Evolutionary conservation across 2,797 vertebrate species (phyloP), one percentile per base, ranked within the genome.

Genomic region (Thunnus albacares): DNA sequence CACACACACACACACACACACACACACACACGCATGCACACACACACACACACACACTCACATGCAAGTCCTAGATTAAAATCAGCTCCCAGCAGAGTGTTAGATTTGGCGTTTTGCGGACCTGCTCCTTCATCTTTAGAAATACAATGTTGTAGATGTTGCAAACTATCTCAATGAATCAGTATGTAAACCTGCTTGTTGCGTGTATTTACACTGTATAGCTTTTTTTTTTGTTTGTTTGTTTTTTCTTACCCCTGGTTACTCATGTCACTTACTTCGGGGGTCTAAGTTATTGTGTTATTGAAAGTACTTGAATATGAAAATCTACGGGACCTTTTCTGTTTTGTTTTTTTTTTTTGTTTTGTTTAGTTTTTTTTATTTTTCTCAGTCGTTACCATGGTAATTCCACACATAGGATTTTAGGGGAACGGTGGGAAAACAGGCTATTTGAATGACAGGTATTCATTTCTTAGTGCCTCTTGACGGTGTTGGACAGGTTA

Each of bases 251-350:
- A 49, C 80, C 83, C 92, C 80, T 77, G 81, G 90, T 88, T 77
- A 83, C 68, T 64, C 77, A 65, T 64, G 85, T 93, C 89, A 80
- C 77, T 91, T 80, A 49, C 86, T 92, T 87, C 77, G 75, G 83
- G 47, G 93, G 89, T 93, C 82, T 95, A 94, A 95, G 91, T 96
- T 95, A 95, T 95, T 95, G 92, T 94, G 86, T 94, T 90, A 79
- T 90, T 90, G 90, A 93, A 93, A 95, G 93, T 96, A 96, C 95
- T 96, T 95, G 96, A 96, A 96, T 94, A 91, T 93, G 82, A 91
- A 90, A 87, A 86, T 90, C 84, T 90, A 87, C 64, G 72, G 92
- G 89, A 90, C 86, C 83, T 93, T 91, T 90, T 90, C 20, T 84
- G 38, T 82, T 41, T 28, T n/a, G 53, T 24, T 73, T 6, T 33